Conservation (phyloP, 2,113 vertebrate species). For the Lasiurus cinereus region DNA sequence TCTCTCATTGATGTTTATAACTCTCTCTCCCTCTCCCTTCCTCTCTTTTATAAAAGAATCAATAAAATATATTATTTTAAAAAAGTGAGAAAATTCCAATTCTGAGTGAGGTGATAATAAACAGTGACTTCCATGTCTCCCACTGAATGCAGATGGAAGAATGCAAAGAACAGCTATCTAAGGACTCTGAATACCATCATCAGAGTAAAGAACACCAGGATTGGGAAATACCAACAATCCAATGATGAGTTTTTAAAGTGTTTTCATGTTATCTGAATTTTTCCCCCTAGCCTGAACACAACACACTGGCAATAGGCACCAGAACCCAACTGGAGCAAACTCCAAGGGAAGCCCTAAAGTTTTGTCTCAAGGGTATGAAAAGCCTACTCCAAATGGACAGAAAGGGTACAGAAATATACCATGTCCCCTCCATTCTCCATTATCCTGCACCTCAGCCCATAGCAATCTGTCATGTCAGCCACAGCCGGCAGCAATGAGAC, state of each 20-base stretch:
- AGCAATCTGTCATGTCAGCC: background rate
- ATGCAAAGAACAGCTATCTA: background rate
- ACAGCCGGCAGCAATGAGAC: background rate
- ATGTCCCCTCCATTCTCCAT: background rate
- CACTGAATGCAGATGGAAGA: background rate
- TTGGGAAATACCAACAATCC: background rate
- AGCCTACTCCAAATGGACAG: background rate
- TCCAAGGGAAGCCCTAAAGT: background rate
- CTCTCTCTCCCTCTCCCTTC: too few relatives aligned
- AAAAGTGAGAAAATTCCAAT: background rate
- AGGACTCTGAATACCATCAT: background rate
- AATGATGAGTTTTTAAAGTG: background rate
- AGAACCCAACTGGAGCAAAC: background rate
- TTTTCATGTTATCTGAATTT: background rate
- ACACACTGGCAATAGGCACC: background rate
- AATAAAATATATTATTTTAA: too few relatives aligned
- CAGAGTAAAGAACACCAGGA: background rate
- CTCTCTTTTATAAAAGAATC: too few relatives aligned
- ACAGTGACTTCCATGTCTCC: background rate
- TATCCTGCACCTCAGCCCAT: too few relatives aligned
- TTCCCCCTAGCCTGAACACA: background rate
- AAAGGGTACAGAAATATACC: background rate
- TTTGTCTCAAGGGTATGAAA: background rate
- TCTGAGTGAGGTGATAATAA: background rate
- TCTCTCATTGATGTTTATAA: too few relatives aligned